A percentile compares a stretch with the other conserved stretches of the same genome.
Conservation (phyloP, 2,113 vertebrate genomes). For the Puntigrus tetrazona region DNA sequence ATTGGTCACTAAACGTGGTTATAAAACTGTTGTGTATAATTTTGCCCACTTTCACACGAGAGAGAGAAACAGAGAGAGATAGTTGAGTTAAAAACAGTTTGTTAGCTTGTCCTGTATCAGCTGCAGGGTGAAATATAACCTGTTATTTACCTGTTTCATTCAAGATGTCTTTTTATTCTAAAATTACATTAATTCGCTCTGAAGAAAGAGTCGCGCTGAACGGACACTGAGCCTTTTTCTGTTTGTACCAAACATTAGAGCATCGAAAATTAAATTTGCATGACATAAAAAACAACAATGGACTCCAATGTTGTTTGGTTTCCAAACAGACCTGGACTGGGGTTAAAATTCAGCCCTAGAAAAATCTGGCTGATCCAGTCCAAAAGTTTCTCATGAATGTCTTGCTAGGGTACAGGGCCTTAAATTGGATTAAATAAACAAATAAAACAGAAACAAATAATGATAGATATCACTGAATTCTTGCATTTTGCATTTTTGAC, state of each 20-base stretch:
- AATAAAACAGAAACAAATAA: too few relatives aligned
- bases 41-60: too few relatives aligned
- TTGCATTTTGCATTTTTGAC: too few relatives aligned
- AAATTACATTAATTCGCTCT: neutral
- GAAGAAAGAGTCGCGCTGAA: neutral
- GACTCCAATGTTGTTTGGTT: neutral
- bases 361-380: too few relatives aligned
- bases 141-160: neutral
- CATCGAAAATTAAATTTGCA: neutral
- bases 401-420: too few relatives aligned
- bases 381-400: too few relatives aligned
- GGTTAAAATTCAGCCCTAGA: too few relatives aligned
- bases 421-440: too few relatives aligned
- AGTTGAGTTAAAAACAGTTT: neutral
- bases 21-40: too few relatives aligned
- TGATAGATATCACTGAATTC: too few relatives aligned
- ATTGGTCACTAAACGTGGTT: too few relatives aligned
- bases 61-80: neutral
- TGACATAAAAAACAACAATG: neutral
- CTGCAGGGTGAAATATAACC: neutral
- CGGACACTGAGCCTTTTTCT: neutral
- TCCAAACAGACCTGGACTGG: too few relatives aligned
- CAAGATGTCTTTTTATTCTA: neutral
- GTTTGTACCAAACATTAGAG: neutral
- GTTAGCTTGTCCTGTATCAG: neutral